These are phyloP conservation scores for Lordiphosa andalusiaca DNA, from an alignment of 2,888 invertebrate species.

Conservation along the genomic window DNA sequence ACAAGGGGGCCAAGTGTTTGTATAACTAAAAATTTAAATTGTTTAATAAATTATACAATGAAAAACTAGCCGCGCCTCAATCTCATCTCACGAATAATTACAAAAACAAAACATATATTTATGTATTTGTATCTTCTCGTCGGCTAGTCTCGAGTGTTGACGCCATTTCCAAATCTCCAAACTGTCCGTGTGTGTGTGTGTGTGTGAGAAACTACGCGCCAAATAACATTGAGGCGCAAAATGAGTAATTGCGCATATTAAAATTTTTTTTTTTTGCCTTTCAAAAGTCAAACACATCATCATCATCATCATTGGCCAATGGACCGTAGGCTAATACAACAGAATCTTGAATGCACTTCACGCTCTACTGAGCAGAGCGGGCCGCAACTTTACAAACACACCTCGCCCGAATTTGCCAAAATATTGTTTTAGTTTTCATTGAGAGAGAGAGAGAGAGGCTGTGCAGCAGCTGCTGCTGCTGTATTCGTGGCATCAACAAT, in stretches of 20 bases:
- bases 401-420: slow-evolving; percentile 41
- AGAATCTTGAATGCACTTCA: slow-evolving; percentile 31
- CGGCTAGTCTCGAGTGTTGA: slow-evolving; percentile 29
- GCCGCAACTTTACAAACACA: slow-evolving; percentile 30
- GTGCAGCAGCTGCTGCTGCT: slow-evolving; percentile 22
- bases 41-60: slow-evolving; percentile 68
- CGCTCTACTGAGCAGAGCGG: slow-evolving; percentile 27
- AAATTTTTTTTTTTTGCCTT: slow-evolving; percentile 35
- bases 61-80: slow-evolving; percentile 53
- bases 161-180: slow-evolving; percentile 53
- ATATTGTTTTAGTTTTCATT: slow-evolving; percentile 28
- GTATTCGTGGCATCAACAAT: slow-evolving; percentile 55
- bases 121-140: slow-evolving; percentile 27
- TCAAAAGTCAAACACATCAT: slow-evolving; percentile 31
- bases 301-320: slow-evolving; percentile 25
- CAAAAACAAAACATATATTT: slow-evolving; percentile 51
- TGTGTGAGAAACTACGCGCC: slow-evolving; percentile 56
- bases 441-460: slow-evolving; percentile 18
- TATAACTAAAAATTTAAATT: slow-evolving; percentile 66
- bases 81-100: slow-evolving; percentile 60
- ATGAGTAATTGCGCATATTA: slow-evolving; percentile 66
- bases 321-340: slow-evolving; percentile 39
- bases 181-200: slow-evolving; percentile 20
- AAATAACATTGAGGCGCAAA: slow-evolving; percentile 55
- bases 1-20: slow-evolving; percentile 49